Base-by-base conservation (phyloP, 1,140 invertebrate species). In the Musca domestica region DNA sequence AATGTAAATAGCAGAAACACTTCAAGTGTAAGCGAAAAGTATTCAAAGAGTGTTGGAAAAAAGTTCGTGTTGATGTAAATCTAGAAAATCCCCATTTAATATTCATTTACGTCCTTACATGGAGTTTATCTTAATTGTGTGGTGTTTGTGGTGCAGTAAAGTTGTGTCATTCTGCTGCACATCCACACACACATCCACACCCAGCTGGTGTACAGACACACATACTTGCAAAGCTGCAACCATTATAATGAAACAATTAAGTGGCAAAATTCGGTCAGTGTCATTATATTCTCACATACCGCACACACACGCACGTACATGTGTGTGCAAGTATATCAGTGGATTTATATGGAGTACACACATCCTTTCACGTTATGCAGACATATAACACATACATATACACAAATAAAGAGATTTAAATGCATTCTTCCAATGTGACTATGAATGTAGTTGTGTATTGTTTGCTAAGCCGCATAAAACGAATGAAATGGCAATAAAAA, bases 241-340 rank as follows among this genome's bases (percentile, higher is more conserved):
- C 22, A 49, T 54, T 68, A 49, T 68, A 68, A 68, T 64, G 61
- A 64, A 68, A 68, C 67, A 68, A 68, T 68, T 68, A 68, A 68
- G 67, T 64, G 49, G 34, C 14, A 23, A 68, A 68, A 68, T 56
- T 68, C 54, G 67, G 67, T 68, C 63, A 68, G 61, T 68, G 19
- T 63, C 61, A 68, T 34, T 61, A 58, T 58, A 34, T 20, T 19
- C 17, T 19, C 17, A 48, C 2, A 48, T 48, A 56, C 52, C 25
- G 2, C 49, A 52, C 49, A 52, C 5, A 51, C 20, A 22, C n/a
- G 15, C 20, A 22, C n/a, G 15, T 49, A 49, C 20, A 23, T 49
- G 41, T 15, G 12, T 54, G 15, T 14, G 22, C 52, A 54, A n/a
- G n/a, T 54, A 23, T 14, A 23, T n/a, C n/a, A n/a, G n/a, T 49